Evolutionary conservation across 2,888 invertebrate species (phyloP), one percentile per base, ranked within the genome.

Genomic region (Hylaea fasciaria): DNA sequence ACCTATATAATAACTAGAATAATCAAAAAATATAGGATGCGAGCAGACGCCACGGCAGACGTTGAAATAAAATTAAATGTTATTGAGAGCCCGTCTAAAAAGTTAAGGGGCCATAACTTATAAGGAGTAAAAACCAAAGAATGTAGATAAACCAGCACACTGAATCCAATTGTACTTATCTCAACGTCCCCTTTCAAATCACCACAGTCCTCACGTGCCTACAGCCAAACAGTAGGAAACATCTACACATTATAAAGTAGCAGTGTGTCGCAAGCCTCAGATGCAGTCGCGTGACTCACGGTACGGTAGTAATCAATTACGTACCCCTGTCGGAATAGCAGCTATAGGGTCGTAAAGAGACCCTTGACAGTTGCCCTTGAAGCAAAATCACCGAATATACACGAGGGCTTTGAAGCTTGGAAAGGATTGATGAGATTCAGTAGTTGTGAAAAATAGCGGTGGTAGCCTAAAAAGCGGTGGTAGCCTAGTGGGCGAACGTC

Each of bases 241-340:
- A 39, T 44, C 53, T 50, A 41, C 44, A 57, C 61, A 54, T 50
- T 41, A 57, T 57, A 56, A 61, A 62, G 45, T 29, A 28, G 45
- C 11, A 40, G 45, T 46, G 55, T 57, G 35, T 48, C 62, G 43
- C 44, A 13, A 32, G 55, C 16, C 61, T 40, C 64, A 65, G 58
- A 61, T 61, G 64, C 58, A 62, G 37, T 59, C 44, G 66, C 62
- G 66, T 66, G 67, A 59, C 62, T 50, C 57, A 52, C 55, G 55
- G 54, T 56, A 61, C 16, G 39, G 28, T 28, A 40, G 51, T 66
- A 69, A 69, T 64, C 65, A 65, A 67, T 64, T 67, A 58, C 52
- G 44, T 17, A 64, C 65, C 65, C 69, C 64, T 62, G 52, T 60
- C 61, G 58, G 55, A 61, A 46, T 43, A 58, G 35, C 50, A 59